These are phyloP conservation scores for Aleiodes leptofemur DNA, from an alignment of 2,888 invertebrate genomes.

Conservation along the genomic window DNA sequence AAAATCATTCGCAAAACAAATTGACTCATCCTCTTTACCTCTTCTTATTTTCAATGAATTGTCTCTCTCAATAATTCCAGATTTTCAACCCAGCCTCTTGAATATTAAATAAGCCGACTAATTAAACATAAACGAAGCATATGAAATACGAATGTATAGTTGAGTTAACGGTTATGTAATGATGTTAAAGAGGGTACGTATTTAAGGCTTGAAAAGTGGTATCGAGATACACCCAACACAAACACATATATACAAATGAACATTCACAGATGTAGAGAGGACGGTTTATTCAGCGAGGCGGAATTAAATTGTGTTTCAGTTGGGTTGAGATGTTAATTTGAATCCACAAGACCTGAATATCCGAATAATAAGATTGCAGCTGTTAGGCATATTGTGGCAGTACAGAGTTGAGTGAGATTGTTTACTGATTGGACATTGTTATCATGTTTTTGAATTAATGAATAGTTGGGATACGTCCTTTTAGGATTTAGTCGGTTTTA, in stretches of 20 bases:
- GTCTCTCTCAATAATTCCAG: no score
- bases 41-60: no score
- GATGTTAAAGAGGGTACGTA: constrained; percentile 12
- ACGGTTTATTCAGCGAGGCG: constrained; percentile 33
- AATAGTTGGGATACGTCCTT: no score
- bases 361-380: constrained; percentile 38
- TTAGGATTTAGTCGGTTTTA: no score
- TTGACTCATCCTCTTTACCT: no score
- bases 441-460: not conserved
- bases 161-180: constrained; percentile 20
- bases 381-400: not conserved
- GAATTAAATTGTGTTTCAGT: constrained; percentile 40
- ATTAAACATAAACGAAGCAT: not conserved
- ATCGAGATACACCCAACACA: not conserved
- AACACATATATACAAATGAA: not conserved
- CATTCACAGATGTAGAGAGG: constrained; percentile 10
- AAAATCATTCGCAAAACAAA: no score
- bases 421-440: not conserved
- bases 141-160: constrained; percentile 19
- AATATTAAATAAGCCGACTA: not conserved
- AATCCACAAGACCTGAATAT: constrained; percentile 36
- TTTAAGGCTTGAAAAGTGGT: not conserved
- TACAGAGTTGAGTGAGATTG: constrained; percentile 4
- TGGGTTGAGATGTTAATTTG: constrained; percentile 44
- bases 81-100: no score